phyloP scores from a whole-genome alignment of 2,797 vertebrate species.

The Gadopsis marmoratus region DNA sequence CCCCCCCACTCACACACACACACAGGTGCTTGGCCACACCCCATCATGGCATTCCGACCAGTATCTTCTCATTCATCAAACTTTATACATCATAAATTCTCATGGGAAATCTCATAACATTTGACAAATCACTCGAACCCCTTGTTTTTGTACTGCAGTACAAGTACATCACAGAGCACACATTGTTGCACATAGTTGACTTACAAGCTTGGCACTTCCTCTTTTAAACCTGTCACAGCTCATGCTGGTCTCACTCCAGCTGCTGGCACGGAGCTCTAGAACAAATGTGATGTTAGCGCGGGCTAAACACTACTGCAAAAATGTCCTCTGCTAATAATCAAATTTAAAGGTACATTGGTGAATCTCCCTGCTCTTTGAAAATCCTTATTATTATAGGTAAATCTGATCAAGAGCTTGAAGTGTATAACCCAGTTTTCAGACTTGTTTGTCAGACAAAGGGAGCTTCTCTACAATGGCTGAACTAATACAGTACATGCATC shows the following conservation, averaged over 20 bases:
- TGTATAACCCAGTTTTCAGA: conserved; percentile 47
- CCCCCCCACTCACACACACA: conserved; percentile 32
- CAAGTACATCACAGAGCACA: neutral
- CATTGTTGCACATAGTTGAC: conserved; percentile 25
- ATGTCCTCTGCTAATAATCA: conserved; percentile 4
- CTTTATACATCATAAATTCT: neutral
- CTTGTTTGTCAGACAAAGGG: conserved; percentile 22
- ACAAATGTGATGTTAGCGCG: conserved; percentile 13
- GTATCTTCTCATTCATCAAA: conserved; percentile 33
- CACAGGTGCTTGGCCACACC: conserved; percentile 35
- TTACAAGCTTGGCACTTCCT: conserved; percentile 44
- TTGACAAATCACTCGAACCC: neutral
- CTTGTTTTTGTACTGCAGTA: neutral
- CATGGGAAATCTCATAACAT: neutral
- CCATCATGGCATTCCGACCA: conserved; percentile 31
- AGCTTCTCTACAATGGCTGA: conserved; percentile 7
- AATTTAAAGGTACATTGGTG: neutral
- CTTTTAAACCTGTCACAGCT: conserved; percentile 32
- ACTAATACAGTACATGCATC: conserved; percentile 41
- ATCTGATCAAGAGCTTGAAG: conserved; percentile 53
- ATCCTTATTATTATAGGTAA: conserved; percentile 28
- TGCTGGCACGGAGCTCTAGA: conserved; percentile 1
- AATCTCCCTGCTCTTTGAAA: conserved; percentile 18
- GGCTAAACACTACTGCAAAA: neutral
- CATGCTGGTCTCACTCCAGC: neutral